These are phyloP conservation scores for Erannis defoliaria DNA, from an alignment of 2,888 invertebrate species.

Conservation along the genomic window DNA sequence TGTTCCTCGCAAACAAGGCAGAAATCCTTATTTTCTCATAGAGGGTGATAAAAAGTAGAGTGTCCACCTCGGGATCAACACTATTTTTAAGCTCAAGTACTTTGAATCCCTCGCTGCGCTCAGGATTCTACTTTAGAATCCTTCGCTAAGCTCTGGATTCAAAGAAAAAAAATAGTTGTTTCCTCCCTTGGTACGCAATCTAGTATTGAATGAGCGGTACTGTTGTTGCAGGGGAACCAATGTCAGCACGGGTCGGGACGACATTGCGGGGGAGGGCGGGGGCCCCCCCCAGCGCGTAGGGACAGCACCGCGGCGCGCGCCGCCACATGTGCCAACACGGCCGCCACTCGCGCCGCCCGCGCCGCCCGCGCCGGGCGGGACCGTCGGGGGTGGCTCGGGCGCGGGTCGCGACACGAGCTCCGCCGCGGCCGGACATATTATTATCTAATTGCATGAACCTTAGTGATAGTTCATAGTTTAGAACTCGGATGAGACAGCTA, in stretches of 20 bases:
- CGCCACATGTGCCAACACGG: slow-evolving; percentile 31
- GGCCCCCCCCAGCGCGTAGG: slow-evolving; percentile 61
- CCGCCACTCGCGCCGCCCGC: slow-evolving; percentile 24
- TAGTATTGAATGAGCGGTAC: too few relatives aligned
- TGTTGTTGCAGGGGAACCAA: slow-evolving; percentile 74
- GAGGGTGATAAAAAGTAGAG: too few relatives aligned
- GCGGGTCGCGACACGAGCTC: neutral
- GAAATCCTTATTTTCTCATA: too few relatives aligned
- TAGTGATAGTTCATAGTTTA: slow-evolving; percentile 72
- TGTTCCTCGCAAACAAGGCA: too few relatives aligned
- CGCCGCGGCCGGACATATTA: slow-evolving; percentile 49
- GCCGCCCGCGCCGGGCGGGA: too few relatives aligned
- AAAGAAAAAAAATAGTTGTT: too few relatives aligned
- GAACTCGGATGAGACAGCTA: slow-evolving; percentile 60
- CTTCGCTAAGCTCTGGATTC: too few relatives aligned
- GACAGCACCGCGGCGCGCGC: slow-evolving; percentile 42
- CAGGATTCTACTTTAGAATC: too few relatives aligned
- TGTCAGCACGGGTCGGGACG: slow-evolving; percentile 82
- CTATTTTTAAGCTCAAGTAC: too few relatives aligned
- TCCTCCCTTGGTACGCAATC: too few relatives aligned
- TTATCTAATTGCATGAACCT: slow-evolving; percentile 71
- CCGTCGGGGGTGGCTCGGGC: neutral
- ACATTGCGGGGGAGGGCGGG: slow-evolving; percentile 70
- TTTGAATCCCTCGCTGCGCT: too few relatives aligned
- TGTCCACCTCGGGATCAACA: too few relatives aligned